Conservation (phyloP, 2,797 vertebrate species). For the Enteromius argenteus region DNA sequence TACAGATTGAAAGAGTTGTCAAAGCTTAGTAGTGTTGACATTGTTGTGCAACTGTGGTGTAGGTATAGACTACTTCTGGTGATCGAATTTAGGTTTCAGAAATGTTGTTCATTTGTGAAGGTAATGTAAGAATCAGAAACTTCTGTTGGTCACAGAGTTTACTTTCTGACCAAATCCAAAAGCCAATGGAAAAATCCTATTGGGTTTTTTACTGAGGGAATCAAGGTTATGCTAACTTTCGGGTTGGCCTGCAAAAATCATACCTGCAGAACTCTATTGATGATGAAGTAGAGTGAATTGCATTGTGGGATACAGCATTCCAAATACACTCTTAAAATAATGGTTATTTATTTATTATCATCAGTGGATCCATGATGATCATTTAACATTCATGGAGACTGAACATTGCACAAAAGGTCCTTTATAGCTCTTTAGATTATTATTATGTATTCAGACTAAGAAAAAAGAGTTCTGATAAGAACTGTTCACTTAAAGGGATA, state of each 20-base stretch:
- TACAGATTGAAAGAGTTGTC: neutral
- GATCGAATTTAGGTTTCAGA: neutral
- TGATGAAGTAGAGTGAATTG: neutral
- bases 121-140: neutral
- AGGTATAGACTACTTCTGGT: neutral
- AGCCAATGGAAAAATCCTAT: neutral
- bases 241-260: neutral
- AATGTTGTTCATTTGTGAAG: neutral
- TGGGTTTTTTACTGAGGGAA: neutral
- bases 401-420: neutral
- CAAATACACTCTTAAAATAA: neutral
- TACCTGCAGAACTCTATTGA: neutral
- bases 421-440: too few relatives aligned
- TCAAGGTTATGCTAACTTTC: neutral
- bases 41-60: neutral
- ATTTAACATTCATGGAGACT: neutral
- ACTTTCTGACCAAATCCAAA: constrained; percentile 2
- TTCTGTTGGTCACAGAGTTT: neutral
- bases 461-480: neutral
- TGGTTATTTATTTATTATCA: neutral
- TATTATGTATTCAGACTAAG: neutral
- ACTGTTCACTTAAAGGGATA: neutral
- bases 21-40: neutral
- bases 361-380: neutral
- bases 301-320: neutral